These are phyloP conservation scores for Galbula dea DNA, from an alignment of 2,113 vertebrate genomes.

Conservation along the genomic window DNA sequence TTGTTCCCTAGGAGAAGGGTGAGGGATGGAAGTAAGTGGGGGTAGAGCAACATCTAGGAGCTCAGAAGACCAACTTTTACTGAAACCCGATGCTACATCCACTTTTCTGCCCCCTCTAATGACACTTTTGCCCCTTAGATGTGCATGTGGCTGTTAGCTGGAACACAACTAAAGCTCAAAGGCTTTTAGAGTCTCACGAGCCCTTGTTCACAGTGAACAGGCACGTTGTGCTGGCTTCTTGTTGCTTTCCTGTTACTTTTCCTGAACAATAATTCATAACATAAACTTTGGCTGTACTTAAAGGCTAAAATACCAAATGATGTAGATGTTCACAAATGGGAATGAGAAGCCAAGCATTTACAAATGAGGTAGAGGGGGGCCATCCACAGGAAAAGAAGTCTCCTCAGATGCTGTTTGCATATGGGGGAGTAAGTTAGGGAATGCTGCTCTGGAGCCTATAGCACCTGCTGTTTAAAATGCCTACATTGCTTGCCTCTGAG, in stretches of 20 bases:
- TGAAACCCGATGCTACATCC: background rate
- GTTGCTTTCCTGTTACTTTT: background rate
- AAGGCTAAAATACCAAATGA: background rate
- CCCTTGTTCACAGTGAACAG: background rate
- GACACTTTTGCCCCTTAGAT: background rate
- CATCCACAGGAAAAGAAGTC: background rate
- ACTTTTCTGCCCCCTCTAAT: background rate
- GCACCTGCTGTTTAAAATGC: background rate
- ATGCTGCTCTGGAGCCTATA: background rate
- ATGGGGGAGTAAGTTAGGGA: background rate
- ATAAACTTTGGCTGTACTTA: background rate
- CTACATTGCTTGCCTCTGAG: constrained; percentile 16
- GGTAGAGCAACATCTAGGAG: background rate
- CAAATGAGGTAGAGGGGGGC: background rate
- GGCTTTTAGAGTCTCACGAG: background rate
- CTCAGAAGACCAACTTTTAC: background rate
- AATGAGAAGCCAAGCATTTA: background rate
- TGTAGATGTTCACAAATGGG: background rate
- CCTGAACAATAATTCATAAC: background rate
- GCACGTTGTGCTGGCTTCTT: background rate
- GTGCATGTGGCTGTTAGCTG: background rate
- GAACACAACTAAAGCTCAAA: background rate
- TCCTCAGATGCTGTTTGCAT: background rate
- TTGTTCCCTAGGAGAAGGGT: background rate
- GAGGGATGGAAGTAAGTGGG: background rate